Base-by-base conservation (phyloP, 2,888 invertebrate species). In the Byasa hedistus region DNA sequence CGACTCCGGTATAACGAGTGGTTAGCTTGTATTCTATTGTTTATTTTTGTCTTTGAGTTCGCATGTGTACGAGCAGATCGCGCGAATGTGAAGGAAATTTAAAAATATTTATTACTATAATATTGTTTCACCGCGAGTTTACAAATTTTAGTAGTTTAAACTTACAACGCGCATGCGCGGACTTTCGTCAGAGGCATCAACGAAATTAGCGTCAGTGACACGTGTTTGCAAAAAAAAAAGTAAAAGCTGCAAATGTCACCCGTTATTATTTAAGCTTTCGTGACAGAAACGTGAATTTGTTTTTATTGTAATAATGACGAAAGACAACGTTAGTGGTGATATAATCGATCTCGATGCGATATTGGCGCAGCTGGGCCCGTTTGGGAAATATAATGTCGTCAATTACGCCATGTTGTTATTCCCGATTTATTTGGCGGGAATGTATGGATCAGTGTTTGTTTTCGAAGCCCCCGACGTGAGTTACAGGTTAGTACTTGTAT, bases 371-470 rank as follows among this genome's bases (percentile, higher is more conserved):
- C 73, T 90, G n/a, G 90, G 91, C 5, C 75, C 88, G 2, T 91
- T 91, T 70, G 91, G 91, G 5, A 87, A 73, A 68, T 91, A 84
- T 69, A 90, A 91, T 56, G 73, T 91, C 19, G 72, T 89, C 69
- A 91, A 90, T 68, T 91, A 89, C 82, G 85, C 86, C 0, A 73
- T 91, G 17, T 73, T 87, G 1, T 70, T 91, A 27, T 87, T 89
- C 57, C 91, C 91, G 0, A 86, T 90, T 51, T 89, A 79, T 77
- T 81, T 91, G 76, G 87, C 91, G 70, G 91, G 90, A 76, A 85
- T 91, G 84, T 91, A 80, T 64, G 91, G 88, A 55, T 84, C 87
- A 0, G 83, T 86, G 1, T 91, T 79, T 62, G 84, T 91, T n/a
- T 91, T 91, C 65, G 91, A 91, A 75, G 90, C 91, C 0, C 70